phyloP scores from a whole-genome alignment of 2,797 vertebrate genomes.

The Brachyrhaphis roseni region DNA sequence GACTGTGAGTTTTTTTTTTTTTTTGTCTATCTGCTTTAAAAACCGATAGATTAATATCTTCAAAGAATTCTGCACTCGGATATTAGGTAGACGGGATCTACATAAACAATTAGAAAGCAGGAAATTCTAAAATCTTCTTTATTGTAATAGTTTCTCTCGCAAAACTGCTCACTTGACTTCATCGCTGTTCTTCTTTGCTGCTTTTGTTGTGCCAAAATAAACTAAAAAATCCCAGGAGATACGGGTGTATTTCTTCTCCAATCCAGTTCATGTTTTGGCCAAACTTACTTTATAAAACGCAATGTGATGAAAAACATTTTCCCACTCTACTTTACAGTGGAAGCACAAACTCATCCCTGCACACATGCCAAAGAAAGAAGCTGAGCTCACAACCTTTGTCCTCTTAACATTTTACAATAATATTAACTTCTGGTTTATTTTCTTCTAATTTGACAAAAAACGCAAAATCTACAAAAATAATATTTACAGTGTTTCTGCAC shows the following conservation, averaged over 20 bases:
- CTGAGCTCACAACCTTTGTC: constrained; percentile 1
- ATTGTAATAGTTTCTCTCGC: constrained; percentile 39
- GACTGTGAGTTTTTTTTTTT: constrained; percentile 27
- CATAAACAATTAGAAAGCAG: constrained; percentile 8
- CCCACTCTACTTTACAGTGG: constrained; percentile 34
- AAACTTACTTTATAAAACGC: constrained; percentile 56
- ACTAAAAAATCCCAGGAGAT: constrained; percentile 66
- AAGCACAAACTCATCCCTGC: constrained; percentile 8
- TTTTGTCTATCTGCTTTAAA: constrained; percentile 50
- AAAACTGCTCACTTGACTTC: constrained; percentile 72
- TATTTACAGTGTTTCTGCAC: neutral
- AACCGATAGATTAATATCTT: constrained; percentile 52
- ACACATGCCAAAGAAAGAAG: neutral
- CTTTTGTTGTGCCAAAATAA: constrained; percentile 72
- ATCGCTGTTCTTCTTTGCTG: constrained; percentile 68
- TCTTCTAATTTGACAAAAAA: constrained; percentile 1
- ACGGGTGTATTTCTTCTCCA: constrained; percentile 57
- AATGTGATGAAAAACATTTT: constrained; percentile 38
- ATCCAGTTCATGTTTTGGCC: constrained; percentile 54
- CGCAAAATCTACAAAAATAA: neutral
- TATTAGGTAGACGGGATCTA: constrained; percentile 47
- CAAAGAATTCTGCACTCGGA: constrained; percentile 49
- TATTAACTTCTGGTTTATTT: neutral
- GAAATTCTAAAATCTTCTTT: constrained; percentile 29
- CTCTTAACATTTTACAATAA: neutral